These are phyloP conservation scores for Dolichoris vasculosae DNA, from an alignment of 1,140 invertebrate species.

Conservation along the genomic window DNA sequence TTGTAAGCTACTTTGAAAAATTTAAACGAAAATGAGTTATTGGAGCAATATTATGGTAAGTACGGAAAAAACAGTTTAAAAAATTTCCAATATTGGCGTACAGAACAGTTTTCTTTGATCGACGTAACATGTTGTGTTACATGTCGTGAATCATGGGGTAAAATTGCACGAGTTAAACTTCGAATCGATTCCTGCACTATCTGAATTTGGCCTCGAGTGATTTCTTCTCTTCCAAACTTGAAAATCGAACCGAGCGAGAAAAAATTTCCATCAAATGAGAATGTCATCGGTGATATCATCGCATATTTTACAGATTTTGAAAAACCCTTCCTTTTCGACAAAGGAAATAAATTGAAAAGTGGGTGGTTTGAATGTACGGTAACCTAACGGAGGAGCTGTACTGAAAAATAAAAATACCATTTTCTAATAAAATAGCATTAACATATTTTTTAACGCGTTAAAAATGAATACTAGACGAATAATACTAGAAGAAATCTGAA, in stretches of 20 bases:
- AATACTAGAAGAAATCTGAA: too few relatives aligned
- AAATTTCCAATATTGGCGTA: too few relatives aligned
- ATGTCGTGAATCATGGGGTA: too few relatives aligned
- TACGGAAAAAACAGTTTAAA: too few relatives aligned
- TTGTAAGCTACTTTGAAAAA: too few relatives aligned
- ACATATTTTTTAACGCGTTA: background rate
- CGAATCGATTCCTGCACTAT: background rate
- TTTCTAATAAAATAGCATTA: background rate
- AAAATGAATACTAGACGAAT: background rate
- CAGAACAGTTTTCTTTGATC: too few relatives aligned
- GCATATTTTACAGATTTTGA: background rate
- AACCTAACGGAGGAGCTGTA: background rate
- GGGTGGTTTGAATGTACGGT: background rate
- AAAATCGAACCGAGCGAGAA: background rate
- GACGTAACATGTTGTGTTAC: too few relatives aligned
- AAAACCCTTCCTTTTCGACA: background rate
- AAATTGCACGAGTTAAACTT: background rate
- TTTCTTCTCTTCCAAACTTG: background rate
- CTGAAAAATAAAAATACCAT: background rate
- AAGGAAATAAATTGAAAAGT: background rate
- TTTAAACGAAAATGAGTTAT: too few relatives aligned
- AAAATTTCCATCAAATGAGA: background rate
- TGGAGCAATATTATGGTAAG: too few relatives aligned
- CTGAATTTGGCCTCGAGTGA: background rate
- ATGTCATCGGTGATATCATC: background rate